These are phyloP conservation scores for Gymnocypris eckloni DNA, from an alignment of 2,797 vertebrate genomes.

Conservation along the genomic window DNA sequence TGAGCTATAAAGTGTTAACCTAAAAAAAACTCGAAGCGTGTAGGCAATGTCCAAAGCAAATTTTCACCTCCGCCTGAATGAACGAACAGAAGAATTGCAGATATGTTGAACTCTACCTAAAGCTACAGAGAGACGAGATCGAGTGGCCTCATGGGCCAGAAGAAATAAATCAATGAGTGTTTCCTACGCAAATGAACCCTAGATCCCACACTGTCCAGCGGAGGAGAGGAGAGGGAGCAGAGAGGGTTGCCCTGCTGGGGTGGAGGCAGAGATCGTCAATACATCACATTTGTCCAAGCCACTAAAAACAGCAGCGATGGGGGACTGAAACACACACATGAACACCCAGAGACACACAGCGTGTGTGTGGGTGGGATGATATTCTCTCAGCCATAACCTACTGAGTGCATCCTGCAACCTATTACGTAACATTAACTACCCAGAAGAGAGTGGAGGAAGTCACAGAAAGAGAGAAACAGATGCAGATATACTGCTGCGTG, in stretches of 20 bases:
- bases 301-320: constrained; percentile 42
- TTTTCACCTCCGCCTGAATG: constrained; percentile 29
- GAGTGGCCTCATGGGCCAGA: constrained; percentile 25
- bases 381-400: constrained; percentile 55
- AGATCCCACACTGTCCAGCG: constrained; percentile 32
- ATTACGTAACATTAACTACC: constrained; percentile 61
- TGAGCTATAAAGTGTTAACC: not conserved
- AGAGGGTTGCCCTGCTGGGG: constrained; percentile 19
- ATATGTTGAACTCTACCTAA: constrained; percentile 12
- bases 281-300: constrained; percentile 40
- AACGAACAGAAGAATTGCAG: constrained; percentile 39
- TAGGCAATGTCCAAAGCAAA: constrained; percentile 27
- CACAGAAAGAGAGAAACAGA: constrained; percentile 6
- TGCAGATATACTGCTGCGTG: constrained; percentile 17
- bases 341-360: constrained; percentile 23
- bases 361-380: constrained; percentile 36
- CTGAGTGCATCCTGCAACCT: constrained; percentile 40
- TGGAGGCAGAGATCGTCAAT: constrained; percentile 28
- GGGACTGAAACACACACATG: constrained; percentile 36
- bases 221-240: not conserved
- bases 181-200: constrained; percentile 41
- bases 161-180: constrained; percentile 27
- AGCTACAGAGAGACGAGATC: not conserved
- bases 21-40: not conserved
- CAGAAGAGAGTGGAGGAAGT: constrained; percentile 40